Percentiles rank a stretch among this genome's conserved stretches.
phyloP scores from a whole-genome alignment of 2,797 vertebrate species.

The Remorina albescens region DNA sequence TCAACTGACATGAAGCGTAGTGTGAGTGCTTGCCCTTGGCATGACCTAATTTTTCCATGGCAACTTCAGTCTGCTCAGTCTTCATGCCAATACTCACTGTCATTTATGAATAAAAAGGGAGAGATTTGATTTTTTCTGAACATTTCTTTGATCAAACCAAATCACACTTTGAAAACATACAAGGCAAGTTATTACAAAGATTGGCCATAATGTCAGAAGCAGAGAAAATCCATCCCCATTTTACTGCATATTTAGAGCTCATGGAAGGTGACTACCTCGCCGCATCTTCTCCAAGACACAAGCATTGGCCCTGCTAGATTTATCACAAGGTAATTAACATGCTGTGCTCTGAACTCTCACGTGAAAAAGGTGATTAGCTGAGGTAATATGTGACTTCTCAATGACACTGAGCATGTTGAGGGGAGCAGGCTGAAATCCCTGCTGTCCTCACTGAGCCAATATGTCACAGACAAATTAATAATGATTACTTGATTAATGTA shows the following conservation, averaged over 20 bases:
- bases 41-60: too few relatives aligned
- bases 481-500: slow-evolving; percentile 60
- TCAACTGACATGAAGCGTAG: too few relatives aligned
- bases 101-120: background rate
- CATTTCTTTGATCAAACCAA: background rate
- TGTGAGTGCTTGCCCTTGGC: too few relatives aligned
- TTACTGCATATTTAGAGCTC: background rate
- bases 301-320: background rate
- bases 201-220: background rate
- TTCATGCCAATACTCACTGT: too few relatives aligned
- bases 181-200: background rate
- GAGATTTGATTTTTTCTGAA: too few relatives aligned
- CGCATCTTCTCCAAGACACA: slow-evolving; percentile 8
- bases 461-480: slow-evolving; percentile 45
- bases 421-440: slow-evolving; percentile 16
- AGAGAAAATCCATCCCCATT: background rate
- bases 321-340: slow-evolving; percentile 38
- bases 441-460: slow-evolving; percentile 32
- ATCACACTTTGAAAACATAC: background rate
- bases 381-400: slow-evolving; percentile 12
- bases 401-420: slow-evolving; percentile 37
- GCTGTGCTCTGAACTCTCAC: slow-evolving; percentile 8
- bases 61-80: too few relatives aligned
- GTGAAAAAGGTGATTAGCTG: slow-evolving; percentile 28
- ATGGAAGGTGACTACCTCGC: background rate